Conservation (phyloP, 1,140 invertebrate species). For the Adelges cooleyi region DNA sequence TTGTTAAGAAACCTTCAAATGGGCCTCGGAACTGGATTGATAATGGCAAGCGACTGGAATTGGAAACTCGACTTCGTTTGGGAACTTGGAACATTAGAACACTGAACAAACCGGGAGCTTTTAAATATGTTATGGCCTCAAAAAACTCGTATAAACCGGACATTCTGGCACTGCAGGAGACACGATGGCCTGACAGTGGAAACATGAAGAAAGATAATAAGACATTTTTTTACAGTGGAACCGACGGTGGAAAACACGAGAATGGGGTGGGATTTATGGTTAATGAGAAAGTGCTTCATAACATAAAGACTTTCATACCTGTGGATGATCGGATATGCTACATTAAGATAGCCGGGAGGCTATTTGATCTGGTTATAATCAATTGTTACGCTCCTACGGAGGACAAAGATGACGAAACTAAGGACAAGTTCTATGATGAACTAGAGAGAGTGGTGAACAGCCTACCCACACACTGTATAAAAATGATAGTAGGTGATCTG, state of each 20-base stretch:
- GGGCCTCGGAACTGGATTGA: background rate
- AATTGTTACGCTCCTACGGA: constrained; percentile 29
- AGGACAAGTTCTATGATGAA: constrained; percentile 28
- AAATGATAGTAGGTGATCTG: constrained; percentile 29
- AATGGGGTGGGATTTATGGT: background rate
- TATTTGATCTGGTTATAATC: constrained; percentile 26
- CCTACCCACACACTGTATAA: constrained; percentile 25
- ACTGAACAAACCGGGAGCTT: constrained; percentile 7
- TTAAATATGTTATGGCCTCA: constrained; percentile 21
- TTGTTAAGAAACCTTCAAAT: constrained; percentile 1
- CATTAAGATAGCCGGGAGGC: background rate
- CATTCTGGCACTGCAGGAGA: background rate
- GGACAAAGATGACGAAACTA: constrained; percentile 29
- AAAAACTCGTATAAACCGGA: constrained; percentile 1
- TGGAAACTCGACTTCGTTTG: constrained; percentile 1
- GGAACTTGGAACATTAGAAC: constrained; percentile 32
- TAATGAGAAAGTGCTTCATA: background rate
- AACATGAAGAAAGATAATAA: background rate
- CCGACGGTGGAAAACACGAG: background rate
- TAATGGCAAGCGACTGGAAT: background rate
- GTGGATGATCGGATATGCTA: background rate
- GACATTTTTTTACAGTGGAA: background rate
- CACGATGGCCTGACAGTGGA: background rate
- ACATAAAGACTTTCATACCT: background rate
- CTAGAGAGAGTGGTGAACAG: constrained; percentile 6